A percentile compares a stretch with the other conserved stretches of the same genome.
These are phyloP conservation scores for Drosophila sulfurigaster DNA, from an alignment of 1,140 invertebrate genomes.

Conservation along the genomic window DNA sequence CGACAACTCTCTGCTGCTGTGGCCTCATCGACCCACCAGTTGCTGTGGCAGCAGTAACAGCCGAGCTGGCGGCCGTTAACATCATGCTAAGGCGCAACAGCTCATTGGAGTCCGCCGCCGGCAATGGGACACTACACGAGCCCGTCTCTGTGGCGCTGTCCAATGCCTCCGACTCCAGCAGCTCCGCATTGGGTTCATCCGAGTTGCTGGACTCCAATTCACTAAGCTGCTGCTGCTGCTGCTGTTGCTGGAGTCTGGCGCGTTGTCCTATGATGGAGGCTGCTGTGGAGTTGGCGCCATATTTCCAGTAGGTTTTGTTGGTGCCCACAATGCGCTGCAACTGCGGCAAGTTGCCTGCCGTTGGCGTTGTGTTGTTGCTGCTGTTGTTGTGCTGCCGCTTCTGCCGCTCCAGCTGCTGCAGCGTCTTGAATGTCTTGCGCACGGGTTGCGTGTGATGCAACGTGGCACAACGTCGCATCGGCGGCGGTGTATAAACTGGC, in stretches of 20 bases:
- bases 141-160: constrained; percentile 70
- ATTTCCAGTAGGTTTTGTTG: constrained; percentile 80
- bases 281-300: constrained; percentile 76
- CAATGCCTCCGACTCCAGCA: constrained; percentile 45
- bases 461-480: constrained; percentile 76
- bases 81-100: constrained; percentile 76
- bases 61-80: constrained; percentile 74
- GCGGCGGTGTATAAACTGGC: constrained; percentile 77
- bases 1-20: constrained; percentile 48
- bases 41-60: constrained; percentile 66
- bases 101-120: constrained; percentile 75
- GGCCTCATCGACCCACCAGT: constrained; percentile 65
- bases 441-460: constrained; percentile 75
- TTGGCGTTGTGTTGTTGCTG: constrained; percentile 9
- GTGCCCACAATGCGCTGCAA: constrained; percentile 70
- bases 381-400: constrained; percentile 46
- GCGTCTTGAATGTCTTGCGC: constrained; percentile 74
- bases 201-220: constrained; percentile 67
- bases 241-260: constrained; percentile 52
- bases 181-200: constrained; percentile 63
- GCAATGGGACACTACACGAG: constrained; percentile 78
- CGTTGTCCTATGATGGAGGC: constrained; percentile 78
- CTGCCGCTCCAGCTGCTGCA: constrained; percentile 73
- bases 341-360: constrained; percentile 18
- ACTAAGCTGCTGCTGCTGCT: constrained; percentile 41